phyloP scores from a whole-genome alignment of 1,140 invertebrate species.

The Helicoverpa armigera region DNA sequence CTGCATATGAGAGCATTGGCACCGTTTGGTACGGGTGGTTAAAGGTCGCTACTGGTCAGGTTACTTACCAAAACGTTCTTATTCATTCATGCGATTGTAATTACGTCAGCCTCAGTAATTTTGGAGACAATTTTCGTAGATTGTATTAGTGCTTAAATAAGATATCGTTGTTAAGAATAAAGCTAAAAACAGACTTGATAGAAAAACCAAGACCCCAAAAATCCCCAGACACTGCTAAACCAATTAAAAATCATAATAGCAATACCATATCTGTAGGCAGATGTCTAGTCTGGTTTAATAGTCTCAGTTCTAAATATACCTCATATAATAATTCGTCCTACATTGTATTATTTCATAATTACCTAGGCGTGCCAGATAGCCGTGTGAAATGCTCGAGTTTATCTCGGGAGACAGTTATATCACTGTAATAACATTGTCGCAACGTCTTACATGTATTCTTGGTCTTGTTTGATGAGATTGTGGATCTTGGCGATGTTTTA shows the following conservation, averaged over 20 bases:
- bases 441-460: conserved; percentile 29
- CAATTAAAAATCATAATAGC: neutral
- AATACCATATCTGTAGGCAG: conserved; percentile 3
- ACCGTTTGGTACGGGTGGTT: neutral
- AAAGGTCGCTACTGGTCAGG: conserved; percentile 6
- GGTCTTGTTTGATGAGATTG: conserved; percentile 21
- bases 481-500: conserved; percentile 1
- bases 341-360: conserved; percentile 51
- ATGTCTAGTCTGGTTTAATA: neutral
- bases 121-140: neutral
- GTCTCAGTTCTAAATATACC: neutral
- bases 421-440: conserved; percentile 30
- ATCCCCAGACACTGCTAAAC: neutral
- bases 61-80: conserved; percentile 8
- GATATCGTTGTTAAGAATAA: neutral
- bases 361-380: conserved; percentile 38
- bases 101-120: neutral
- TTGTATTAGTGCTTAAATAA: neutral
- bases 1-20: conserved; percentile 25
- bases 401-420: conserved; percentile 39
- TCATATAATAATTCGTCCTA: conserved; percentile 32
- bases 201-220: neutral
- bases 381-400: conserved; percentile 40
- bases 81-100: conserved; percentile 12
- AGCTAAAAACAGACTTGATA: neutral